Evolutionary conservation across 1,140 invertebrate genomes (phyloP).

Genomic region (Schlechtendalia chinensis): DNA sequence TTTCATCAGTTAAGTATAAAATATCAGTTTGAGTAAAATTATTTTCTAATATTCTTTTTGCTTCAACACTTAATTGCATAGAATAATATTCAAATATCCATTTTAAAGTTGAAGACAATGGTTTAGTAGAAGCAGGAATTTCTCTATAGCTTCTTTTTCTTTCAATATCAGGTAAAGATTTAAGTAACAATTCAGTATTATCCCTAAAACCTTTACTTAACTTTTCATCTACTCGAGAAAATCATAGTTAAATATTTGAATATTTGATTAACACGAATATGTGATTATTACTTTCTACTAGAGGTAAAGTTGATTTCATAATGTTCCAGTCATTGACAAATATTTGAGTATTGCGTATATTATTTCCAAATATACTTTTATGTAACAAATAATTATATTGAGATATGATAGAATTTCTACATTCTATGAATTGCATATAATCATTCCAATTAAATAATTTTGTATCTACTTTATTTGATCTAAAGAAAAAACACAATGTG

Average conservation of each 20-base stretch:
- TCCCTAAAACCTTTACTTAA: conserved; percentile 10
- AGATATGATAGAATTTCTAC: conserved; percentile 29
- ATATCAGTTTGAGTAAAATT: conserved; percentile 28
- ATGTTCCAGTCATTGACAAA: conserved; percentile 39
- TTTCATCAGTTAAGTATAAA: conserved; percentile 35
- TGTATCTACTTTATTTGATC: conserved; percentile 4
- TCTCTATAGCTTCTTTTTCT: conserved; percentile 8
- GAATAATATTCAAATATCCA: conserved; percentile 35
- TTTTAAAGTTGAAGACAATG: conserved; percentile 28
- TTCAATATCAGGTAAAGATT: conserved; percentile 2
- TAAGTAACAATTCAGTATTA: conserved; percentile 23
- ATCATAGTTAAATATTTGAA: not conserved
- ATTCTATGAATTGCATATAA: conserved; percentile 37
- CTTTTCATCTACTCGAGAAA: not conserved
- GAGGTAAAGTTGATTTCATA: conserved; percentile 22
- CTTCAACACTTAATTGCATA: not conserved
- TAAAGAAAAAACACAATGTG: not conserved
- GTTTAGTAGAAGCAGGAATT: conserved; percentile 27
- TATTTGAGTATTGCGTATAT: conserved; percentile 38
- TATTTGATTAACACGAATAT: not conserved
- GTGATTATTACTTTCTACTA: conserved; percentile 17
- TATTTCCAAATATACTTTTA: not conserved
- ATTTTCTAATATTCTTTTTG: not conserved
- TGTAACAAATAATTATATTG: conserved; percentile 7
- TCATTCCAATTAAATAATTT: conserved; percentile 32